Conservation (phyloP, 2,797 vertebrate genomes). For the Bradypodion pumilum region DNA sequence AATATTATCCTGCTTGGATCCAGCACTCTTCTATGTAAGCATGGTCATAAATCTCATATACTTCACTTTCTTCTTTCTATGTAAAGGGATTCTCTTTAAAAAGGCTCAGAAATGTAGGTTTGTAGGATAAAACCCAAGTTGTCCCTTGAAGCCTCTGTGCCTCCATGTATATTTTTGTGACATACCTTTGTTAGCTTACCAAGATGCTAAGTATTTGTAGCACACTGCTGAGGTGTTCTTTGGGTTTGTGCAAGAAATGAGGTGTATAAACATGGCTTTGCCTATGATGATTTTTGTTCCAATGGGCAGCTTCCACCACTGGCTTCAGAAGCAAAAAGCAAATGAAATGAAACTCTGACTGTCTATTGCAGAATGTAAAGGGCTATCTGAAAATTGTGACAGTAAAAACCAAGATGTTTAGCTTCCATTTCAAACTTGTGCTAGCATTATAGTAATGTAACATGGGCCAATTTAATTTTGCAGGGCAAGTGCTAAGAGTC, state of each 20-base stretch:
- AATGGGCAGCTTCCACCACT: background rate
- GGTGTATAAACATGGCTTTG: too few relatives aligned
- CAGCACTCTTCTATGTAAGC: background rate
- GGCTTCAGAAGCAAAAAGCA: background rate
- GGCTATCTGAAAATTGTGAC: background rate
- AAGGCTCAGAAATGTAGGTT: too few relatives aligned
- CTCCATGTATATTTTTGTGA: background rate
- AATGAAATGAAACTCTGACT: background rate
- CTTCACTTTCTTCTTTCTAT: background rate
- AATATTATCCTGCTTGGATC: background rate
- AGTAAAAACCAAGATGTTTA: background rate
- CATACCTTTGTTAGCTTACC: background rate
- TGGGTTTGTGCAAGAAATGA: background rate
- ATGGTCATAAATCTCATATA: background rate
- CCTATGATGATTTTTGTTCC: too few relatives aligned
- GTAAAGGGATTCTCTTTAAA: too few relatives aligned
- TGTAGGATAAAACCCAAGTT: too few relatives aligned
- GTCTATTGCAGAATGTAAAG: background rate
- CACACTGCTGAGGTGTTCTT: background rate
- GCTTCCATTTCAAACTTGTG: background rate
- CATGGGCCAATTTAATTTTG: constrained; percentile 11
- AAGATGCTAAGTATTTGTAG: too few relatives aligned
- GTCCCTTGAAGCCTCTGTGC: background rate
- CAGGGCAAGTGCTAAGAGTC: background rate
- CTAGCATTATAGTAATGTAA: constrained; percentile 9